Evolutionary conservation across 2,113 vertebrate genomes (phyloP), one percentile per base, ranked within the genome.

Genomic region (Tauraco erythrolophus): DNA sequence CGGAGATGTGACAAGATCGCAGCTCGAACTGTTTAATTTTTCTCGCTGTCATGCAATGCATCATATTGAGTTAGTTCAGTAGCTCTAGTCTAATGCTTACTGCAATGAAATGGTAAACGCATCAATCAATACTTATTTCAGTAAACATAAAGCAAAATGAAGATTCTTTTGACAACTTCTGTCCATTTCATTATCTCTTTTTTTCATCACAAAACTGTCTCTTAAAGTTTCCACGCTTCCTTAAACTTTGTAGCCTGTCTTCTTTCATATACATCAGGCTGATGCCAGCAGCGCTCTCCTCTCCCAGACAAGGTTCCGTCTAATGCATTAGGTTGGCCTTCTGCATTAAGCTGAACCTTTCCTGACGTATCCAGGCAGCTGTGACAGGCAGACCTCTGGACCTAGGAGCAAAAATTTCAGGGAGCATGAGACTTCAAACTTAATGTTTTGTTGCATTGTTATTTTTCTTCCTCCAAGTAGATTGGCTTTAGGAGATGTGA

Each of bases 91-190:
- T 90, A 89, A 80, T 57, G 62, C 46, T 70, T 71, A 22, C 54
- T 84, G 70, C 84, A 24, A 19, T 50, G 88, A 68, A 92, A 69
- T 70, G 62, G 57, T 88, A 83, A 83, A 77, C 50, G 30, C 27
- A 94, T 83, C 94, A 72, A 76, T 96, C 97, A 78, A 93, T 96
- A 81, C 62, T 69, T 80, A 77, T 83, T 94, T 68, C 64, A 58
- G 89, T 66, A 62, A 91, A 89, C 5, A 19, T 84, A 74, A 84
- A 92, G 76, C 30, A 90, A 97, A 87, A 75, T 45, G 45, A 65
- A 87, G 71, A 92, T 94, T 96, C 54, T 95, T 93, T 79, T 94
- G 97, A 92, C 81, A 95, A 45, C 79, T 45, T 88, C 77, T 94
- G 92, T 96, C 94, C 50, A 3, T 95, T 96, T 92, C 11, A 43